phyloP scores from a whole-genome alignment of 2,113 vertebrate genomes.

The Callithrix jacchus region DNA sequence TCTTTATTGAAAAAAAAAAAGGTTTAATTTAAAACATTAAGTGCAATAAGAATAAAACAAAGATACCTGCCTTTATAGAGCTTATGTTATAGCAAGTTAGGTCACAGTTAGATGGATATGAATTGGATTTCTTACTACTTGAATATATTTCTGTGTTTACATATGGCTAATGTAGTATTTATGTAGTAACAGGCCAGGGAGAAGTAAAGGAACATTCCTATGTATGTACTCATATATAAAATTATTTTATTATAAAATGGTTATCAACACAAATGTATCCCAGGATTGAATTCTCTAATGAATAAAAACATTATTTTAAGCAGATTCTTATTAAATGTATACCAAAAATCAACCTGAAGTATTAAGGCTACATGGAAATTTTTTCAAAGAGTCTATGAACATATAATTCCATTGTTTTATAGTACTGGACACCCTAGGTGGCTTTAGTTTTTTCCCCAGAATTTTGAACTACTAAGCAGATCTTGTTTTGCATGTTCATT shows the following conservation, averaged over 20 bases:
- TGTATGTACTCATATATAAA: background rate
- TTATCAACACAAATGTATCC: background rate
- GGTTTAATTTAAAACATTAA: background rate
- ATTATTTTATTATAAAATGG: slow-evolving; percentile 17
- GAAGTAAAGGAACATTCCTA: background rate
- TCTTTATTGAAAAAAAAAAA: background rate
- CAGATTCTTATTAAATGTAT: slow-evolving; percentile 2
- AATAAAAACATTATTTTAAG: slow-evolving; percentile 37
- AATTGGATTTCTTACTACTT: background rate
- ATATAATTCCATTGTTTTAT: background rate
- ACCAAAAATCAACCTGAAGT: background rate
- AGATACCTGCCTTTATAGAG: background rate
- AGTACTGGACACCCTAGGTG: background rate
- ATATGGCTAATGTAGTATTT: background rate
- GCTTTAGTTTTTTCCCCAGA: background rate
- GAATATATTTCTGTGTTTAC: background rate
- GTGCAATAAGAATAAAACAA: background rate
- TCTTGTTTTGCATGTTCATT: background rate
- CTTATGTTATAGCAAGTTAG: background rate
- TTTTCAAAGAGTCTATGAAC: background rate
- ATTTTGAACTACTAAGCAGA: background rate
- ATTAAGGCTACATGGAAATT: background rate
- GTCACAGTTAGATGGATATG: background rate
- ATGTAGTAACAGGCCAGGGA: background rate
- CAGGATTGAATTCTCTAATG: slow-evolving; percentile 4